Evolutionary conservation across 1,140 invertebrate species (phyloP).

Genomic region (Elysia chlorotica): DNA sequence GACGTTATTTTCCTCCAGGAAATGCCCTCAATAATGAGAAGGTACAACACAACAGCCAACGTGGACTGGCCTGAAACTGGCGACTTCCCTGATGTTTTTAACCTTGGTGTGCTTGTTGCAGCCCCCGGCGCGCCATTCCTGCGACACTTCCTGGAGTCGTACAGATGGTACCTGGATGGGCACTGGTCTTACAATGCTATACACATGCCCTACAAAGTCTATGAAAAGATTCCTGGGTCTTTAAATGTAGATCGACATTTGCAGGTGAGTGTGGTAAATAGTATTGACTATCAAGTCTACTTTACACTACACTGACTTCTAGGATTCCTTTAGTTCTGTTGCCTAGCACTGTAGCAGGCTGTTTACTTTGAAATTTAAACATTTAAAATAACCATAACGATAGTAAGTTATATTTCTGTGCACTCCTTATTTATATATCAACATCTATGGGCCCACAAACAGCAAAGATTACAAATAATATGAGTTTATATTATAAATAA

Average conservation of each 20-base stretch:
- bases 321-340: not conserved
- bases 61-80: constrained; percentile 31
- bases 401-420: not conserved
- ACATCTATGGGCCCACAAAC: too few species aligned
- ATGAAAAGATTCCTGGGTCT: constrained; percentile 32
- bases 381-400: not conserved
- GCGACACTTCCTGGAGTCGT: constrained; percentile 30
- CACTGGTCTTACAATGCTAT: constrained; percentile 40
- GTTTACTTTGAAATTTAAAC: not conserved
- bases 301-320: too few species aligned
- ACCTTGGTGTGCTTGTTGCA: constrained; percentile 33
- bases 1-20: constrained; percentile 36
- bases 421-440: too few species aligned
- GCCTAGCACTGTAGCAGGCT: not conserved
- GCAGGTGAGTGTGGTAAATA: constrained; percentile 28
- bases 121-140: constrained; percentile 31
- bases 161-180: constrained; percentile 30
- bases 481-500: too few species aligned
- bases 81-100: constrained; percentile 36
- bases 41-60: constrained; percentile 24
- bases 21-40: constrained; percentile 20
- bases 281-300: too few species aligned
- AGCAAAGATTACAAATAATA: too few species aligned
- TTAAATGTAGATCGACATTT: constrained; percentile 32
- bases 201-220: constrained; percentile 39